Conservation (phyloP, 2,888 invertebrate species). For the Dorcus hopei region DNA sequence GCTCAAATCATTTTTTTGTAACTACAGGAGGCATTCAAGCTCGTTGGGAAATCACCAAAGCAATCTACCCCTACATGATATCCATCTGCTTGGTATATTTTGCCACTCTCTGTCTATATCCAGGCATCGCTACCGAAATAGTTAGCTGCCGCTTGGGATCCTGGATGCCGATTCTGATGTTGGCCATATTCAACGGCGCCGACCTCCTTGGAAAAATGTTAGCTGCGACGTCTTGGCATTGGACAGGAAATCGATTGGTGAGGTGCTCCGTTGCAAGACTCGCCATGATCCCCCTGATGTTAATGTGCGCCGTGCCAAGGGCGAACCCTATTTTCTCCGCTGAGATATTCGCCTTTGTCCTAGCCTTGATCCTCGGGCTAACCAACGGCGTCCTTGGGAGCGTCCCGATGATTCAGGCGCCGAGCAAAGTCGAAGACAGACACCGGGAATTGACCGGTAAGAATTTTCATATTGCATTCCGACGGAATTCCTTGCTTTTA, state of each 20-base stretch:
- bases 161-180: constrained; percentile 90
- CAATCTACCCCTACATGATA: constrained; percentile 88
- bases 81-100: constrained; percentile 86
- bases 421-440: constrained; percentile 80
- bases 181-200: constrained; percentile 84
- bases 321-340: constrained; percentile 68
- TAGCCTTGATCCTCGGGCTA: constrained; percentile 71
- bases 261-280: constrained; percentile 66
- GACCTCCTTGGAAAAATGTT: constrained; percentile 82
- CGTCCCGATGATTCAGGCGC: constrained; percentile 89
- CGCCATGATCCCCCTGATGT: constrained; percentile 74
- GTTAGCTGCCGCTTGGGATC: constrained; percentile 76
- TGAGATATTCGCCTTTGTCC: constrained; percentile 64
- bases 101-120: constrained; percentile 85
- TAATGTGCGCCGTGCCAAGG: constrained; percentile 79
- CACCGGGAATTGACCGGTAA: constrained; percentile 83
- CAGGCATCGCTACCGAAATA: constrained; percentile 87
- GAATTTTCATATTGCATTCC: neutral
- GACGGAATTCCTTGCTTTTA: neutral
- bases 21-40: constrained; percentile 65
- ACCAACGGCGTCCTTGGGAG: constrained; percentile 88
- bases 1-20: neutral
- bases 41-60: constrained; percentile 76
- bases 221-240: constrained; percentile 77
- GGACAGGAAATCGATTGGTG: constrained; percentile 77